phyloP scores from a whole-genome alignment of 2,113 vertebrate species.

The Myrmophylax atrothorax region DNA sequence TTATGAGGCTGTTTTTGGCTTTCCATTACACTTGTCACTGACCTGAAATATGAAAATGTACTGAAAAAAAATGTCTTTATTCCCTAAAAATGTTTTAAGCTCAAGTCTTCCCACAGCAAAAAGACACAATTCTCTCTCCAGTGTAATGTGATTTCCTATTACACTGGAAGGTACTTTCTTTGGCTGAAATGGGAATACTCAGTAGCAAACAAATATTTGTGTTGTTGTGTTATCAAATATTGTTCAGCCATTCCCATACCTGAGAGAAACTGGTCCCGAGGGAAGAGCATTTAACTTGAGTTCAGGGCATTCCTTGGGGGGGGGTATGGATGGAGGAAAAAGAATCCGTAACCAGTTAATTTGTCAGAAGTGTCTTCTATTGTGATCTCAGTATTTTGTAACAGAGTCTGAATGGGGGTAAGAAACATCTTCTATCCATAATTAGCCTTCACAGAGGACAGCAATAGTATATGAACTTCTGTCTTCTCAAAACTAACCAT shows the following conservation, averaged over 20 bases:
- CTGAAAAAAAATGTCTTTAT: neutral
- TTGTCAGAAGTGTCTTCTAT: neutral
- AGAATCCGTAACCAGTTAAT: neutral
- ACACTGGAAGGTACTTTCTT: neutral
- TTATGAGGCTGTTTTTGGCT: neutral
- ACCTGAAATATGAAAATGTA: neutral
- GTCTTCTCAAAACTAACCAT: neutral
- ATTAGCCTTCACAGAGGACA: neutral
- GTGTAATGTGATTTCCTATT: neutral
- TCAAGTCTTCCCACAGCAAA: neutral
- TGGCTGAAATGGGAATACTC: neutral
- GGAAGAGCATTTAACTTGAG: neutral
- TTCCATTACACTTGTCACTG: neutral
- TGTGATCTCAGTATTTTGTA: fast-evolving
- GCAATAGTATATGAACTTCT: neutral
- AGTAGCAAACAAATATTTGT: neutral
- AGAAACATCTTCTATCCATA: neutral
- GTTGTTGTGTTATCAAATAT: neutral
- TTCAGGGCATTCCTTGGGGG: neutral
- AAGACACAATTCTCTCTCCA: neutral
- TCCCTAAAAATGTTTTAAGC: neutral
- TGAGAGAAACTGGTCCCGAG: neutral
- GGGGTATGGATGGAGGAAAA: neutral
- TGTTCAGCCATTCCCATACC: neutral
- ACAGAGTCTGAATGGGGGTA: neutral